Evolutionary conservation across 1,140 invertebrate species (phyloP), one percentile per base, ranked within the genome.

Genomic region (Babylonia areolata): DNA sequence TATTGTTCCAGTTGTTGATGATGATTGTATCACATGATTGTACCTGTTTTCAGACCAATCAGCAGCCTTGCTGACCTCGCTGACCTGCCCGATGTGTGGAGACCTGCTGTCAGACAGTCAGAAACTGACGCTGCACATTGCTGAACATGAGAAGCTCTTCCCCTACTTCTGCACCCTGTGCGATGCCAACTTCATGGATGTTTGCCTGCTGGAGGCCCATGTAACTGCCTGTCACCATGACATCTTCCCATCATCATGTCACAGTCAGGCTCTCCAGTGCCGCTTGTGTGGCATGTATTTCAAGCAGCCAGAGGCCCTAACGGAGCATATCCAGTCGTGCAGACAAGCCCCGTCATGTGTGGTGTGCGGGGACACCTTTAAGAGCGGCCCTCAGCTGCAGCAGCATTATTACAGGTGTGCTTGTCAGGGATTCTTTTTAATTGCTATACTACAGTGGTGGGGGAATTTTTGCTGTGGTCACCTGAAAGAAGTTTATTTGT

Each of bases 121-220:
- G 20, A 42, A 46, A 31, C 82, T 84, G 15, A 3, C 39, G 0
- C 54, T 39, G 2, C 82, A 84, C 64, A 42, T 84, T n/a, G 64
- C 82, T 1, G 82, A 84, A 20, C 82, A 84, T 31, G 82, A 84
- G 39, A 84, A 84, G 33, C 64, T 84, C 37, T 84, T 84, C 69
- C 82, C 82, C 31, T 84, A 31, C 39, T 84, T 84, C 64, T 84
- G 82, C 64, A 35, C 82, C 37, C 82, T 84, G 35, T 84, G 82
- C n/a, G 82, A 84, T 28, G 82, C 82, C 58, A 84, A 84, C 69
- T 84, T 84, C 64, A 73, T 71, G 58, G 82, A 84, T 37, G 82
- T 39, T 1, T 35, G 40, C 20, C 39, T 84, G 69, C 82, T 84
- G 82, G 69, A 75, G 39, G 64, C 40, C 17, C 82, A 84, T 28